Evolutionary conservation across 2,113 vertebrate species (phyloP).

Genomic region (Falco punctatus): DNA sequence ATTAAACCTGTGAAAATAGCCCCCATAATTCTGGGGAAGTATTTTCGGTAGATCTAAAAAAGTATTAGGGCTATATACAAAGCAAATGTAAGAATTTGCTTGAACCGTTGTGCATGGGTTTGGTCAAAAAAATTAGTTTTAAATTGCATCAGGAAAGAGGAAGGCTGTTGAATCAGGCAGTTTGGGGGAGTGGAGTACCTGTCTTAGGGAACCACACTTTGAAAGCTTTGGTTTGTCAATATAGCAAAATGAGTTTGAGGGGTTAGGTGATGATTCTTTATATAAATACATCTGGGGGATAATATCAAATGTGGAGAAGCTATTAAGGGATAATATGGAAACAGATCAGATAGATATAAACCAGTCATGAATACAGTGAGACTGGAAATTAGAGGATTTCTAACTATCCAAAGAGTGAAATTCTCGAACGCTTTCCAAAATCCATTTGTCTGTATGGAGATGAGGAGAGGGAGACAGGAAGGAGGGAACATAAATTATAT

Average conservation of each 20-base stretch:
- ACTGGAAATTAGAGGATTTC: conserved; percentile 37
- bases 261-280: conserved; percentile 7
- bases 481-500: conserved; percentile 43
- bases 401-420: background rate
- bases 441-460: conserved; percentile 41
- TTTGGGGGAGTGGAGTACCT: background rate
- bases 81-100: background rate
- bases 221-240: conserved; percentile 38
- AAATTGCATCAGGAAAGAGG: background rate
- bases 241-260: background rate
- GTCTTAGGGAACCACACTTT: background rate
- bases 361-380: background rate
- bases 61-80: background rate
- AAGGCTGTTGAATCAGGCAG: background rate
- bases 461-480: conserved; percentile 17
- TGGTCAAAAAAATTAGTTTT: background rate
- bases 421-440: background rate
- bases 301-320: conserved; percentile 31
- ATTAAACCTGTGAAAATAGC: background rate
- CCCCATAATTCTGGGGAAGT: background rate
- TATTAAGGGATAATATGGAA: conserved; percentile 36
- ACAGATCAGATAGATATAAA: conserved; percentile 52
- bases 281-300: conserved; percentile 29
- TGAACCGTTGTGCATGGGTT: background rate
- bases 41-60: background rate